phyloP scores from a whole-genome alignment of 2,888 invertebrate species.

The Luperina nickerlii region DNA sequence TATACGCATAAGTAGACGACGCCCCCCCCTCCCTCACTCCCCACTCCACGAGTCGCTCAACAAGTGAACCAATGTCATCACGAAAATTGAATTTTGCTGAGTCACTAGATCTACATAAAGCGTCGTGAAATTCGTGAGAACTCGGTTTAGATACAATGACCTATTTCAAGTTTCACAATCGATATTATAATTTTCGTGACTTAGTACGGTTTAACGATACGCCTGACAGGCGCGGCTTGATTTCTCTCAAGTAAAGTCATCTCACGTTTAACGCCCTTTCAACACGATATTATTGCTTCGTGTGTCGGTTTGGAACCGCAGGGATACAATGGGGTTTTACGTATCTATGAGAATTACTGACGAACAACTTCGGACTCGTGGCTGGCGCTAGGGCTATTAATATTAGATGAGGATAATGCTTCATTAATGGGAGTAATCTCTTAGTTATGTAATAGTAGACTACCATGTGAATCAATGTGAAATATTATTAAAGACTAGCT shows the following conservation, averaged over 20 bases:
- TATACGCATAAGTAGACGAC: conserved; percentile 30
- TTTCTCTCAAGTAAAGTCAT: conserved; percentile 22
- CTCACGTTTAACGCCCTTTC: conserved; percentile 21
- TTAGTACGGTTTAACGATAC: conserved; percentile 11
- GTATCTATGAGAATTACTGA: conserved; percentile 5
- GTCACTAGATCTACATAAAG: conserved; percentile 63
- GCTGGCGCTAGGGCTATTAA: neutral
- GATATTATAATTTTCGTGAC: conserved; percentile 35
- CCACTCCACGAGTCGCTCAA: conserved; percentile 60
- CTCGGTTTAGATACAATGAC: conserved; percentile 53
- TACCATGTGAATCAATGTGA: neutral
- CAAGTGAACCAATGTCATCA: conserved; percentile 71
- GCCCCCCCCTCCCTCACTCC: conserved; percentile 1
- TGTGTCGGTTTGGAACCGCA: conserved; percentile 4
- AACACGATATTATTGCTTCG: conserved; percentile 10
- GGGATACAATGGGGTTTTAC: conserved; percentile 9
- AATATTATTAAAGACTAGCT: no score
- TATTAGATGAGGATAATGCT: neutral
- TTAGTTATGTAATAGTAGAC: neutral
- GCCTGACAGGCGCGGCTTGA: conserved; percentile 15
- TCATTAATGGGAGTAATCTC: neutral
- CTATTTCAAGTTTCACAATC: conserved; percentile 50
- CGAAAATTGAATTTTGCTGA: conserved; percentile 68
- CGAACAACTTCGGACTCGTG: neutral
- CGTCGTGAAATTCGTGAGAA: conserved; percentile 41